phyloP scores from a whole-genome alignment of 1,140 invertebrate species.

The Hormaphis cornu region DNA sequence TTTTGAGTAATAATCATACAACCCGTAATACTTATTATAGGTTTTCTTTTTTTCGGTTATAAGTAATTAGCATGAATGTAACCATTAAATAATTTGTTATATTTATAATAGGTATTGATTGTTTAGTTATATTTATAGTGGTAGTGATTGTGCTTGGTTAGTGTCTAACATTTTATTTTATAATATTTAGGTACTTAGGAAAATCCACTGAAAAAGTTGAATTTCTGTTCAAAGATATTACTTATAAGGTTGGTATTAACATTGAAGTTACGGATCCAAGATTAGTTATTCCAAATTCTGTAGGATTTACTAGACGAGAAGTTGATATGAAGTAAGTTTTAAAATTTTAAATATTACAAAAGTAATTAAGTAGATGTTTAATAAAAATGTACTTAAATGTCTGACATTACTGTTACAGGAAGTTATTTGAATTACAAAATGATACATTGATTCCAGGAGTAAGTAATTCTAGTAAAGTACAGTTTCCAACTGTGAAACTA shows the following conservation, averaged over 20 bases:
- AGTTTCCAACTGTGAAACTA: not conserved
- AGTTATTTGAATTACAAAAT: constrained; percentile 7
- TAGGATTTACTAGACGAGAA: not conserved
- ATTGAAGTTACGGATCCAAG: constrained; percentile 18
- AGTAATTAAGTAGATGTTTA: not conserved
- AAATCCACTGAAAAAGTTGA: constrained; percentile 14
- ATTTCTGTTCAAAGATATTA: constrained; percentile 12
- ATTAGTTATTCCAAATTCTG: not conserved
- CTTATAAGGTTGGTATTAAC: constrained; percentile 15
- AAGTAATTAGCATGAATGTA: too few species aligned
- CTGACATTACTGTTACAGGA: not conserved
- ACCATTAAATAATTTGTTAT: too few species aligned
- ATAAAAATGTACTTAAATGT: too few species aligned
- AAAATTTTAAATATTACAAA: not conserved
- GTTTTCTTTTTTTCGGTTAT: too few species aligned
- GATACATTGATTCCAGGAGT: constrained; percentile 1
- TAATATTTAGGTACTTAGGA: constrained; percentile 7
- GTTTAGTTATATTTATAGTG: not conserved
- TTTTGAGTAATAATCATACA: too few species aligned
- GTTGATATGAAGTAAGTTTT: constrained; percentile 12
- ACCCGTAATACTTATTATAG: too few species aligned
- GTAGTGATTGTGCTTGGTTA: not conserved
- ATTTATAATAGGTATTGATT: too few species aligned
- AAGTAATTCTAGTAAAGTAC: not conserved
- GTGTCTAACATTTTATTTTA: not conserved